Percentiles rank a stretch among this genome's conserved stretches.
These are phyloP conservation scores for Aplidium turbinatum DNA, from an alignment of 23 tunicate species.

Conservation along the genomic window DNA sequence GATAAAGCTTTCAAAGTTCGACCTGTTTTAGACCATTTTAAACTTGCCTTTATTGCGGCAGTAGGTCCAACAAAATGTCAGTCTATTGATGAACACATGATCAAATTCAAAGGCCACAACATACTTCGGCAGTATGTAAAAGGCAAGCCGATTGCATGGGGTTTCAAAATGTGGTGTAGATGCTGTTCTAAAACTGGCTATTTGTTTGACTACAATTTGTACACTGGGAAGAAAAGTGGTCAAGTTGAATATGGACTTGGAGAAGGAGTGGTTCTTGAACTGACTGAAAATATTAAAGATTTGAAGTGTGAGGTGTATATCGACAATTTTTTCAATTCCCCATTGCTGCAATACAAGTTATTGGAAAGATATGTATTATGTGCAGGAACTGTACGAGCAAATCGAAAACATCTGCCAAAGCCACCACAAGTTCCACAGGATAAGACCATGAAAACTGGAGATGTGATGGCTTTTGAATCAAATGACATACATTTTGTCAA, in stretches of 20 bases:
- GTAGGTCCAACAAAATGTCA: conserved; percentile 1
- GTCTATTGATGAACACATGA: conserved; percentile 24
- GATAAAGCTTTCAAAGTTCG: conserved; percentile 21
- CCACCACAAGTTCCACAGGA: conserved; percentile 2
- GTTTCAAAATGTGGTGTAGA: conserved; percentile 24
- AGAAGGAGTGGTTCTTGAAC: conserved; percentile 25
- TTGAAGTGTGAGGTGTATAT: conserved; percentile 1
- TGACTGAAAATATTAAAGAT: not conserved
- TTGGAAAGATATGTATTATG: too few species aligned
- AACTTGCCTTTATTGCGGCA: not conserved
- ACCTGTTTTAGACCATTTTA: conserved; percentile 15
- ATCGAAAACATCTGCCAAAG: conserved; percentile 19
- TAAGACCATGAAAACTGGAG: conserved; percentile 4
- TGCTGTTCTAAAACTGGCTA: conserved; percentile 16
- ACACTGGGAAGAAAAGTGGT: conserved; percentile 18
- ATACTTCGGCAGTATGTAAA: conserved; percentile 14
- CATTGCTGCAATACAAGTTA: not conserved
- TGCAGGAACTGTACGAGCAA: conserved; percentile 8
- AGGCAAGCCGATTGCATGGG: conserved; percentile 20
- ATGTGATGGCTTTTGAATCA: conserved; percentile 5
- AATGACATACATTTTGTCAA: conserved; percentile 16
- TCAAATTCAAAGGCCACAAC: conserved; percentile 17
- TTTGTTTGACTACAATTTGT: not conserved
- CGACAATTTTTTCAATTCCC: conserved; percentile 26
- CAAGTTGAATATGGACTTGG: conserved; percentile 11